These are phyloP conservation scores for Hirtodrosophila histrioides DNA, from an alignment of 2,888 invertebrate genomes.

Conservation along the genomic window DNA sequence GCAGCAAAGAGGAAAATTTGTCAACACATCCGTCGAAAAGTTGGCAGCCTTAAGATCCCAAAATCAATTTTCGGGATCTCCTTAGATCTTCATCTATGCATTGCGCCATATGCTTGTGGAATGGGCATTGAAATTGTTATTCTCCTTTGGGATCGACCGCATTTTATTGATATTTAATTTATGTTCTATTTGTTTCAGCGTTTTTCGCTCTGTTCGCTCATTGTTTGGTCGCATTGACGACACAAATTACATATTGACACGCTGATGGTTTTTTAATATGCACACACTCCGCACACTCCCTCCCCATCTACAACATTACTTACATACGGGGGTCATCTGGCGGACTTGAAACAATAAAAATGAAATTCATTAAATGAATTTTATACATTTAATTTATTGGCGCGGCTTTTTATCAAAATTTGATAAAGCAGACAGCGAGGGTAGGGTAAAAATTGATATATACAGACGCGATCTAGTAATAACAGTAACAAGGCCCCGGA, in stretches of 20 bases:
- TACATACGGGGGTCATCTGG: constrained; percentile 54
- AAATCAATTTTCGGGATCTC: constrained; percentile 63
- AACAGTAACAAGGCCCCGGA: constrained; percentile 8
- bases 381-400: constrained; percentile 81
- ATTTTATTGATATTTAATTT: constrained; percentile 76
- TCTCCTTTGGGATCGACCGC: constrained; percentile 34
- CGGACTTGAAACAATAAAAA: constrained; percentile 69
- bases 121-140: constrained; percentile 3
- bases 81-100: constrained; percentile 51
- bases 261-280: constrained; percentile 82
- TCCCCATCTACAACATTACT: too few species aligned
- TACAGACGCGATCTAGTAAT: constrained; percentile 16
- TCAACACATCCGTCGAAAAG: constrained; percentile 45
- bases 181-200: constrained; percentile 72
- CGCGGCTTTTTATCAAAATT: constrained; percentile 79
- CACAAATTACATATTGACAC: constrained; percentile 82
- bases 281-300: constrained; percentile 47
- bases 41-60: constrained; percentile 6
- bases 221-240: constrained; percentile 51
- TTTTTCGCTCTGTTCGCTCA: constrained; percentile 24
- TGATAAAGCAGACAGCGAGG: constrained; percentile 67
- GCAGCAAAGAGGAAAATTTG: constrained; percentile 63
- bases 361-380: constrained; percentile 78
- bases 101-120: constrained; percentile 38
- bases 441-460: constrained; percentile 29